Evolutionary conservation across 2,888 invertebrate genomes (phyloP).

Genomic region (Apomyelois bistriatella): DNA sequence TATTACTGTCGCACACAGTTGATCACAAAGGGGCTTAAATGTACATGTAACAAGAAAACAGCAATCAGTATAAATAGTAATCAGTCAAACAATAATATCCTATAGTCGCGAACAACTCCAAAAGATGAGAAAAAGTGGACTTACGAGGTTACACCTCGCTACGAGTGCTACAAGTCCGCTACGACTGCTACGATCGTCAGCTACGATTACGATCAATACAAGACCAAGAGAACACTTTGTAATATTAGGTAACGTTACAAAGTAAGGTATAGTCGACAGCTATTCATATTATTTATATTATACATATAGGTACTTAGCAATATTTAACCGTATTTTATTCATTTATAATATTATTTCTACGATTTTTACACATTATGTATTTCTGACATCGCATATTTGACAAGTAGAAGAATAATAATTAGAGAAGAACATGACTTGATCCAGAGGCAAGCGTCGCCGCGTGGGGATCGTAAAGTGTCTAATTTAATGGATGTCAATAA

Average conservation of each 20-base stretch:
- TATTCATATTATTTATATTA: no score
- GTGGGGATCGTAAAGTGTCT: constrained; percentile 59
- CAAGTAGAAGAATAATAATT: neutral
- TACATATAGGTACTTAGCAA: no score
- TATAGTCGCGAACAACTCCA: neutral
- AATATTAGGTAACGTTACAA: neutral
- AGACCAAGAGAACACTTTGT: neutral
- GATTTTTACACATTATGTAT: no score
- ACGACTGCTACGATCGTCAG: no score
- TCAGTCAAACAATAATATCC: no score
- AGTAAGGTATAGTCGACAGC: neutral
- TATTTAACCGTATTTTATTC: no score
- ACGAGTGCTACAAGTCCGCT: neutral
- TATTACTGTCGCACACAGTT: no score
- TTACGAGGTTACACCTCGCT: neutral
- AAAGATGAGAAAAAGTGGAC: neutral
- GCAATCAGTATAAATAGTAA: no score
- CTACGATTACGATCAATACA: neutral
- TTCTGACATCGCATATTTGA: neutral
- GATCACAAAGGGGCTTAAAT: no score
- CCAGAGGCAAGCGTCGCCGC: constrained; percentile 33
- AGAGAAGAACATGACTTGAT: neutral
- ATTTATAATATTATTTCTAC: no score
- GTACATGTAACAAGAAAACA: no score
- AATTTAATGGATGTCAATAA: constrained; percentile 70